Evolutionary conservation across 1,140 invertebrate genomes (phyloP).

Genomic region (Arion vulgaris): DNA sequence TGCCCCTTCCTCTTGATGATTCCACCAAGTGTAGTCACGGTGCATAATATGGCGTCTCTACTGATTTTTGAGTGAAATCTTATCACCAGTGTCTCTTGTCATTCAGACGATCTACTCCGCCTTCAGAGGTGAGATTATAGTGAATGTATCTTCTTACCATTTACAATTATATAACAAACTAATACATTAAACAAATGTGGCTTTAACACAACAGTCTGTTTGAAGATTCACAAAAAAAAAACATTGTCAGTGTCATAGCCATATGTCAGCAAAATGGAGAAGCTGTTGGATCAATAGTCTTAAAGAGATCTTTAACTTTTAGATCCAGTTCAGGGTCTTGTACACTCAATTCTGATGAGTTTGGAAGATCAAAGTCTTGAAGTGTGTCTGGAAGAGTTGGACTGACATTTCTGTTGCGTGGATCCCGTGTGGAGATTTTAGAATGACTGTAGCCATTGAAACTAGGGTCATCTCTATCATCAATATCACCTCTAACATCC

Average conservation of each 20-base stretch:
- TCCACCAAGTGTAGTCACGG: no score
- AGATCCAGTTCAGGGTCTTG: conserved; percentile 50
- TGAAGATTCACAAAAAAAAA: neutral
- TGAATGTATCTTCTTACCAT: no score
- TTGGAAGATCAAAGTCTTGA: conserved; percentile 37
- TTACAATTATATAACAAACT: neutral
- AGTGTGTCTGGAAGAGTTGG: conserved; percentile 41
- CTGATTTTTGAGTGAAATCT: no score
- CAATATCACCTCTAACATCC: conserved; percentile 40
- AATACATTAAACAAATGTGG: neutral
- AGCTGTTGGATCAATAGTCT: conserved; percentile 71
- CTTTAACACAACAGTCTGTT: neutral
- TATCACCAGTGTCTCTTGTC: no score
- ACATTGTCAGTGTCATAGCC: neutral
- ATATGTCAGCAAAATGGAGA: conserved; percentile 69
- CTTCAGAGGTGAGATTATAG: no score
- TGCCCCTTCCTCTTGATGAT: no score
- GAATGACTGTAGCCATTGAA: conserved; percentile 66
- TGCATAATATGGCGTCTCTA: no score
- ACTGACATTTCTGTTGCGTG: conserved; percentile 39
- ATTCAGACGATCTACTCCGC: no score
- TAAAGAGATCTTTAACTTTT: conserved; percentile 69
- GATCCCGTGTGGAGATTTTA: conserved; percentile 28
- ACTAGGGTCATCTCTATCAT: conserved; percentile 35
- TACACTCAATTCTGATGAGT: conserved; percentile 9